Evolutionary conservation across 2,888 invertebrate genomes (phyloP).

Genomic region (Oligia latruncula): DNA sequence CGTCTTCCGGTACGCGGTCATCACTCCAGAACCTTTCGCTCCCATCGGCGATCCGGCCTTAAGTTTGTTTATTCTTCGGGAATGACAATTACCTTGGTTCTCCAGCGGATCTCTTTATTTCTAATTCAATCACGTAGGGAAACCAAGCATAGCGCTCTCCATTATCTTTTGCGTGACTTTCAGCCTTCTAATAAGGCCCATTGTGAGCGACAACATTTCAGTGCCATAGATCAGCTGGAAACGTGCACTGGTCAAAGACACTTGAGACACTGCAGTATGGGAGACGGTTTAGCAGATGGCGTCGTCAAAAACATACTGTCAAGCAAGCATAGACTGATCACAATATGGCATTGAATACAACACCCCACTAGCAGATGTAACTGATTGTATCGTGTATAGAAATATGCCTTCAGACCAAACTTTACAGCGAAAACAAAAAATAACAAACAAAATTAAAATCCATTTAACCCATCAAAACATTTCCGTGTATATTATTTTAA

Average conservation of each 20-base stretch:
- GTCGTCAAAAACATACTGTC: too few relatives aligned
- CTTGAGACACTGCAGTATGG: background rate
- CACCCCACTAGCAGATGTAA: constrained; percentile 15
- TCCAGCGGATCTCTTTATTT: background rate
- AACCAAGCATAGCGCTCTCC: background rate
- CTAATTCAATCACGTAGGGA: background rate
- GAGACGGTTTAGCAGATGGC: background rate
- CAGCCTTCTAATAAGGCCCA: background rate
- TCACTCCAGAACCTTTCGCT: background rate
- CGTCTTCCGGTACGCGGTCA: background rate
- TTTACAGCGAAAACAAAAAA: background rate
- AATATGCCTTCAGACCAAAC: constrained; percentile 1
- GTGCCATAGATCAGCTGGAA: background rate
- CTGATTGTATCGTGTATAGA: constrained; percentile 3
- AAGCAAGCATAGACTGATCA: background rate
- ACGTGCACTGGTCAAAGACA: background rate
- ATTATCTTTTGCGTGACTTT: background rate
- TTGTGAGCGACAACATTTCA: background rate
- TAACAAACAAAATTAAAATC: constrained; percentile 42
- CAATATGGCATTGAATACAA: background rate
- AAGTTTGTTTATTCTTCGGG: background rate
- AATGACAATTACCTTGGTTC: background rate
- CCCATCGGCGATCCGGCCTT: background rate
- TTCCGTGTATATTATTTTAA: constrained; percentile 43
- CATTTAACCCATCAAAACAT: constrained; percentile 44